phyloP scores from a whole-genome alignment of 2,797 vertebrate species.

The Phrynocephalus forsythii region DNA sequence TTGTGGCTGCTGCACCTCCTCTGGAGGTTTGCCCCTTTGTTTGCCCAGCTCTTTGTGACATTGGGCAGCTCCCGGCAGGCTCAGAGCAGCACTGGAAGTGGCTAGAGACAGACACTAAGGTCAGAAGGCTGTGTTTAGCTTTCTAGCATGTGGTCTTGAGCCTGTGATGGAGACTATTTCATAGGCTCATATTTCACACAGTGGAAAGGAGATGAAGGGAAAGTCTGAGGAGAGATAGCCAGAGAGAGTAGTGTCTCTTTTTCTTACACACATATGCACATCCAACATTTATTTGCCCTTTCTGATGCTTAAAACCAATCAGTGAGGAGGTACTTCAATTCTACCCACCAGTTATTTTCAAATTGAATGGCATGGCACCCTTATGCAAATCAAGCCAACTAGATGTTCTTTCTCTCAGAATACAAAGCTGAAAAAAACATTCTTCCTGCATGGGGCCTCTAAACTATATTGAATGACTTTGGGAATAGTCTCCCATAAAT shows the following conservation, averaged over 20 bases:
- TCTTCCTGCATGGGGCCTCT: background rate
- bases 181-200: background rate
- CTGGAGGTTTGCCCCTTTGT: constrained; percentile 59
- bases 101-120: constrained; percentile 22
- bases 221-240: background rate
- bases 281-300: background rate
- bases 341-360: background rate
- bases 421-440: background rate
- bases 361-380: background rate
- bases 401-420: background rate
- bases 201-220: background rate
- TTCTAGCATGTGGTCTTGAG: constrained; percentile 9
- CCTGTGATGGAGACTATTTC: background rate
- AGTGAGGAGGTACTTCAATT: background rate
- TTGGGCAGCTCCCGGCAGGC: constrained; percentile 53
- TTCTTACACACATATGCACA: background rate
- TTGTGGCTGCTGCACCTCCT: constrained; percentile 51
- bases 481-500: background rate
- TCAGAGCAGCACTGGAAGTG: background rate
- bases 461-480: background rate
- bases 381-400: background rate
- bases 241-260: background rate
- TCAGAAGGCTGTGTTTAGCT: constrained; percentile 3
- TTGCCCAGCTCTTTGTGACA: constrained; percentile 61
- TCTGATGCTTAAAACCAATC: background rate